Base-by-base conservation (phyloP, 2,113 vertebrate species). In the Tragelaphus imberbis region DNA sequence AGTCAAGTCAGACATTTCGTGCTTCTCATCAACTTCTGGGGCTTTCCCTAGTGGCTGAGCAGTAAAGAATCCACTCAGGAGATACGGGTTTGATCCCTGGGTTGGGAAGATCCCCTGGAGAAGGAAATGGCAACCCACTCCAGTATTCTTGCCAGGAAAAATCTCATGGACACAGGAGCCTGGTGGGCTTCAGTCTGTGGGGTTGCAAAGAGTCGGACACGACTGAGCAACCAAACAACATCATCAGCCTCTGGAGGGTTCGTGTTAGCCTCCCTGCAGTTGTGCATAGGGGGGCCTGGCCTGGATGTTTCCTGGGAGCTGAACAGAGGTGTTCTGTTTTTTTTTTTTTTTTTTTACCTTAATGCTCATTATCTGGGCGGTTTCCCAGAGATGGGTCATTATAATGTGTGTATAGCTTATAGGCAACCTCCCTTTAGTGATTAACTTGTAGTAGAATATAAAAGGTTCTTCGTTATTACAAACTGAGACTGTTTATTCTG, bases 161-260 rank as follows among this genome's bases (percentile, higher is more conserved):
- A 27, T 44, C 71, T 44, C 36, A 77, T 27, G 71, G 71, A 77
- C 71, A 77, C 21, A 77, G 71, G 40, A 77, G 36, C 71, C 71
- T 75, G 21, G 71, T 75, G 71, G 71, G 21, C 68, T 27, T 44
- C 40, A 44, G 71, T 27, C 36, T 12, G 14, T 13, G 23, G 71
- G 36, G 12, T 44, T 0, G 6, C 23, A 14, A 44, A 75, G 40
- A 77, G 36, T 27, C 11, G 0, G 28, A 30, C 71, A 44, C 3
- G 6, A 44, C 71, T 44, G 40, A 44, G 12, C 0, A 0, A 7
- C 40, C 44, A 3, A 44, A 7, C 23, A 23, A 2, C 68, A 44
- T 14, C 23, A 11, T n/a, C 49, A 53, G 10, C 49, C 79, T 51
- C 47, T 3, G 9, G 28, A 81, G 79, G 28, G 47, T 28, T 33